These are phyloP conservation scores for Sakesphorus luctuosus DNA, from an alignment of 2,113 vertebrate genomes.

Conservation along the genomic window DNA sequence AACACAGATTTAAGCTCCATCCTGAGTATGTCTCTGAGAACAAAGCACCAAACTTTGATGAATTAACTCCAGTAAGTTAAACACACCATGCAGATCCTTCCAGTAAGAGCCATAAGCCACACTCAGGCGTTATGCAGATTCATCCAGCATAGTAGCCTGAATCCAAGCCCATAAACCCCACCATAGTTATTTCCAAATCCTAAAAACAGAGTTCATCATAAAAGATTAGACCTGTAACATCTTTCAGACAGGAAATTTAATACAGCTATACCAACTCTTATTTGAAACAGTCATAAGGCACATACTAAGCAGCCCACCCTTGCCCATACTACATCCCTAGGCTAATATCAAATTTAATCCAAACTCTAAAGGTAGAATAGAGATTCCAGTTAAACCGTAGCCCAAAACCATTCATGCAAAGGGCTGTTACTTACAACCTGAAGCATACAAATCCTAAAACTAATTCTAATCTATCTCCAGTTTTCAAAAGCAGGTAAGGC, in stretches of 20 bases:
- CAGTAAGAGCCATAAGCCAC: background rate
- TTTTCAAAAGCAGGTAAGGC: background rate
- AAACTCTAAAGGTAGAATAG: background rate
- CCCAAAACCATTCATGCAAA: background rate
- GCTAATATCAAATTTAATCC: background rate
- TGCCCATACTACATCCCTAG: background rate
- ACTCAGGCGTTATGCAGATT: background rate
- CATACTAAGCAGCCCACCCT: background rate
- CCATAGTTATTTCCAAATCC: background rate
- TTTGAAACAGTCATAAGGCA: background rate
- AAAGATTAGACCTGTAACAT: background rate
- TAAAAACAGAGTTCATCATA: background rate
- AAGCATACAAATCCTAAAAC: background rate
- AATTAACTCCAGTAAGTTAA: background rate
- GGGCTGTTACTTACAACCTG: background rate
- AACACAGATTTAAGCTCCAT: background rate
- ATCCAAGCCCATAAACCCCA: background rate
- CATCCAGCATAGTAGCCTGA: background rate
- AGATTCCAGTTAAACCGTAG: background rate
- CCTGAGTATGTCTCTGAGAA: background rate
- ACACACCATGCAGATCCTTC: background rate
- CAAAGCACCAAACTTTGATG: background rate
- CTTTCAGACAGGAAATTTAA: background rate
- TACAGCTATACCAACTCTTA: background rate
- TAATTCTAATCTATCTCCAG: background rate